Percentiles rank a stretch among this genome's conserved stretches.
Evolutionary conservation across 2,888 invertebrate genomes (phyloP).

Genomic region (Papilio protenor): DNA sequence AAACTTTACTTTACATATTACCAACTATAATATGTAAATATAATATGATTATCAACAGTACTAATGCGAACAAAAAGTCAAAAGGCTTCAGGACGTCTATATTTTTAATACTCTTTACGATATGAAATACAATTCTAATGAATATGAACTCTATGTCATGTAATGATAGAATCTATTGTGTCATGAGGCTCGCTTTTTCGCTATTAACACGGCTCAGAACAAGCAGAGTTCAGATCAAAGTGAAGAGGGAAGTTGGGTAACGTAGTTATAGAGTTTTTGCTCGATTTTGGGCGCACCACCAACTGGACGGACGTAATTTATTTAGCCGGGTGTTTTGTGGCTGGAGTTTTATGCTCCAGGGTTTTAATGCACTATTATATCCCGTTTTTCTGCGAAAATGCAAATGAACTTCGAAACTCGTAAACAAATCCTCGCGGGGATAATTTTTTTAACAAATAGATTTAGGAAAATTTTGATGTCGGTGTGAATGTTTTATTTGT

Average conservation of each 20-base stretch:
- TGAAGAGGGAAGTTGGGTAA: constrained; percentile 45
- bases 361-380: constrained; percentile 42
- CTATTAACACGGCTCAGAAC: constrained; percentile 25
- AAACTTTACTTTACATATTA: not conserved
- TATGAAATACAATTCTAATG: constrained; percentile 9
- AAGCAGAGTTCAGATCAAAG: constrained; percentile 26
- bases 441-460: constrained; percentile 24
- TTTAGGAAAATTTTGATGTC: constrained; percentile 12
- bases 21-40: not conserved
- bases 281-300: constrained; percentile 48
- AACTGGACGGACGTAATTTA: constrained; percentile 50
- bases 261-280: constrained; percentile 48
- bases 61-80: constrained; percentile 11
- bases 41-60: not conserved
- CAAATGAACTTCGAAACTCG: constrained; percentile 41
- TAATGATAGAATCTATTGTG: constrained; percentile 10
- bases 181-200: constrained; percentile 5
- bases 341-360: constrained; percentile 35
- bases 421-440: constrained; percentile 22
- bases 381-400: constrained; percentile 30
- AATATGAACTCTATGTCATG: constrained; percentile 2
- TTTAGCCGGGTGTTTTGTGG: constrained; percentile 47
- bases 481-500: constrained; percentile 10
- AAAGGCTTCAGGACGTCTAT: constrained; percentile 6
- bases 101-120: constrained; percentile 16